phyloP scores from a whole-genome alignment of 2,797 vertebrate genomes.

The Pangasius krempfi region DNA sequence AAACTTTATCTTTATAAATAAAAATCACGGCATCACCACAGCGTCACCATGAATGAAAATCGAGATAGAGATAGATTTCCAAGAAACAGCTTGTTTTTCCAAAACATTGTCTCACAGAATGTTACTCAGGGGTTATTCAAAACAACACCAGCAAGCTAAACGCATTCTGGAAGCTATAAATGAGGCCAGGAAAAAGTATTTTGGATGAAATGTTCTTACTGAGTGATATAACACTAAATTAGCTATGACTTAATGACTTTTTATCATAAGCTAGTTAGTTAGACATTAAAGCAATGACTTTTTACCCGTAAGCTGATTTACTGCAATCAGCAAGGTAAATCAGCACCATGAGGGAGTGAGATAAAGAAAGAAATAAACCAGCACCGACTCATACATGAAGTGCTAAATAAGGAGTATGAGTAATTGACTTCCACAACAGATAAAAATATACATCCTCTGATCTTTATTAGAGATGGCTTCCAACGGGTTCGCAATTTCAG shows the following conservation, averaged over 20 bases:
- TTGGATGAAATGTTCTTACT: neutral
- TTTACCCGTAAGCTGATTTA: neutral
- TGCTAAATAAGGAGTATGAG: conserved; percentile 1
- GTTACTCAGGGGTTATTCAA: neutral
- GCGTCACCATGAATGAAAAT: neutral
- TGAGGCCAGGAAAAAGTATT: neutral
- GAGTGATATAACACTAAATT: neutral
- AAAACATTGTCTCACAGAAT: too few species aligned
- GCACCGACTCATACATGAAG: neutral
- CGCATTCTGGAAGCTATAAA: neutral
- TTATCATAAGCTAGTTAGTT: neutral
- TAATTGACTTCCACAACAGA: conserved; percentile 9
- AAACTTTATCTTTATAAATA: neutral
- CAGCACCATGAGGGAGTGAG: conserved; percentile 2
- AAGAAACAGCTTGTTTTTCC: too few species aligned
- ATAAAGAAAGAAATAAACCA: neutral
- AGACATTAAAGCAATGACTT: neutral
- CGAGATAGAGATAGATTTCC: neutral
- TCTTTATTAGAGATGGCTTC: neutral
- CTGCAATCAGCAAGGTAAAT: neutral
- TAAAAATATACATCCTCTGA: neutral
- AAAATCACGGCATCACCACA: neutral
- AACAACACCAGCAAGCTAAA: neutral
- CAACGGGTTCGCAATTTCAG: too few species aligned
- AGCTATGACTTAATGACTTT: neutral